Percentiles rank a stretch among this genome's conserved stretches.
phyloP scores from a whole-genome alignment of 53 echinoderm and acorn worm genomes.

The Echinarachnius parma region DNA sequence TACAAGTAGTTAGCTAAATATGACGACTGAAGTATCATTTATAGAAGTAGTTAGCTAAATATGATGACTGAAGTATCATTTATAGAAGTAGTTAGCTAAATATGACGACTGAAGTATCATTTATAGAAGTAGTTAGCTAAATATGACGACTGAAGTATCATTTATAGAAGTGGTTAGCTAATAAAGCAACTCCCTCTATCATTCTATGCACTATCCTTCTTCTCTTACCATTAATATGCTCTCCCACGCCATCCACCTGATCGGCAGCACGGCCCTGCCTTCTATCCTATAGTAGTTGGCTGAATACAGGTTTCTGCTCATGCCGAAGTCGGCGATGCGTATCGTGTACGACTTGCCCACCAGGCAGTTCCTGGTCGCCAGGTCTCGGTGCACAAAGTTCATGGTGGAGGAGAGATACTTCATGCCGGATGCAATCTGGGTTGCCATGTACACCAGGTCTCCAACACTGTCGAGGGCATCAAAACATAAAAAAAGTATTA shows the following conservation, averaged over 20 bases:
- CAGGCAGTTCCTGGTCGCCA: constrained; percentile 96
- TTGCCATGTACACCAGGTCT: constrained; percentile 91
- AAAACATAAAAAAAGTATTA: background rate
- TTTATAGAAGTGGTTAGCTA: no score
- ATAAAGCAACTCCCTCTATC: no score
- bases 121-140: no score
- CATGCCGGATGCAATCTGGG: constrained; percentile 95
- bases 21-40: no score
- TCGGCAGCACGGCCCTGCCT: constrained; percentile 90
- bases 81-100: no score
- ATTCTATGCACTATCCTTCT: background rate
- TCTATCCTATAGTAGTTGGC: constrained; percentile 95
- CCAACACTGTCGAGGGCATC: constrained; percentile 55
- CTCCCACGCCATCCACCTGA: constrained; percentile 99
- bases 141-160: no score
- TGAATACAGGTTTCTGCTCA: constrained; percentile 94
- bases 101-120: no score
- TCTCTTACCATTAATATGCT: constrained; percentile 87
- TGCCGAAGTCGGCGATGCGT: constrained; percentile 98
- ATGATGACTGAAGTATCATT: no score
- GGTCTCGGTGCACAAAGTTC: constrained; percentile 97
- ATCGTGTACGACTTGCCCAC: constrained; percentile 90
- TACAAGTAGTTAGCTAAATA: no score
- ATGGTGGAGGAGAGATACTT: constrained; percentile 83
- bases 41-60: no score